A percentile compares a stretch with the other conserved stretches of the same genome.
Evolutionary conservation across 2,888 invertebrate species (phyloP).

Genomic region (Coenonympha glycerion): DNA sequence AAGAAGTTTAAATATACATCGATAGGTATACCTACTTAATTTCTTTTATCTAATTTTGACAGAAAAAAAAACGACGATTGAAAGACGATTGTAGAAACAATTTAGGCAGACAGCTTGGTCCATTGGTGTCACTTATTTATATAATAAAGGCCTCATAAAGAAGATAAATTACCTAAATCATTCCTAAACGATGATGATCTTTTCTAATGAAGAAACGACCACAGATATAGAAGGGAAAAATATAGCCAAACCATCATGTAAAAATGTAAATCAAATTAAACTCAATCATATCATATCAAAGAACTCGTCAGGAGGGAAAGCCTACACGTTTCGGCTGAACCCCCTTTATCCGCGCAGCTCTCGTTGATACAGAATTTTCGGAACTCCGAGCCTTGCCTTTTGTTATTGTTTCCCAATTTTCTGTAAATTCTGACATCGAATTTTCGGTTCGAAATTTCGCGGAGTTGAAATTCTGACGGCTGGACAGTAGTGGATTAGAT

Average conservation of each 20-base stretch:
- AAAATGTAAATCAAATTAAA: conserved; percentile 53
- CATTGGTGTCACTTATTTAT: too few species aligned
- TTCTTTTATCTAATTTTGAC: too few species aligned
- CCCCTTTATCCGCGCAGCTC: conserved; percentile 46
- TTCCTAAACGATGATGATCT: too few species aligned
- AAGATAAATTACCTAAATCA: too few species aligned
- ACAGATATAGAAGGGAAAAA: conserved; percentile 17
- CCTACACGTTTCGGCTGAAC: conserved; percentile 44
- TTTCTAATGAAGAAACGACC: too few species aligned
- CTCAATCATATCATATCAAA: conserved; percentile 62
- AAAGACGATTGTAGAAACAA: too few species aligned
- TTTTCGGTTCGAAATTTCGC: neutral
- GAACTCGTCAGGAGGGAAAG: conserved; percentile 46
- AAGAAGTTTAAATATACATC: too few species aligned
- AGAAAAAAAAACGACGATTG: too few species aligned
- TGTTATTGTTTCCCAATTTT: conserved; percentile 32
- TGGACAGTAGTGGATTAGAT: neutral
- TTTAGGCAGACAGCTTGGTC: too few species aligned
- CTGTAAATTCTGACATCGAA: conserved; percentile 13
- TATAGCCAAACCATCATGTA: conserved; percentile 37
- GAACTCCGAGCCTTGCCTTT: conserved; percentile 24
- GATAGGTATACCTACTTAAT: too few species aligned
- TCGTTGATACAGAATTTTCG: conserved; percentile 41
- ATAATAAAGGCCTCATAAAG: too few species aligned
- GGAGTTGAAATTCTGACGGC: neutral